Evolutionary conservation across 2,797 vertebrate genomes (phyloP).

Genomic region (Melanogrammus aeglefinus): DNA sequence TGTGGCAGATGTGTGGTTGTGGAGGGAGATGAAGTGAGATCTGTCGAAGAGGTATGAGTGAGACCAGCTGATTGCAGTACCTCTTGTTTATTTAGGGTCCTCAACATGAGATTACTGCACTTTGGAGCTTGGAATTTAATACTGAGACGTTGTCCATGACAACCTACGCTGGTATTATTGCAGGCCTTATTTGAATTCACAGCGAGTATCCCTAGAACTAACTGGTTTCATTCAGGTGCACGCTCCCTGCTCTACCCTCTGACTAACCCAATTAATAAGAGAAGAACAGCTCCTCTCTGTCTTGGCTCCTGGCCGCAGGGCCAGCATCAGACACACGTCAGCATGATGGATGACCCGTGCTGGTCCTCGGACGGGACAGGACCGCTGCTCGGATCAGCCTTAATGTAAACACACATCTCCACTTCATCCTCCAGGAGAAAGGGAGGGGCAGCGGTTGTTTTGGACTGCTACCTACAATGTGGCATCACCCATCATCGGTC

Average conservation of each 20-base stretch:
- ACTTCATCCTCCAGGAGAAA: too few relatives aligned
- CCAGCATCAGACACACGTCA: background rate
- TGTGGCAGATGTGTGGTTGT: too few relatives aligned
- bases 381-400: background rate
- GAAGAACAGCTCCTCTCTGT: background rate
- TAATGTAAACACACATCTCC: too few relatives aligned
- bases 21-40: too few relatives aligned
- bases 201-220: background rate
- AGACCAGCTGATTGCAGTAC: too few relatives aligned
- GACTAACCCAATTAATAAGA: background rate
- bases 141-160: background rate
- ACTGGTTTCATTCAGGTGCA: background rate
- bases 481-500: background rate
- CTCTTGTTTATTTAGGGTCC: background rate
- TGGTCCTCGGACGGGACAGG: conserved; percentile 12
- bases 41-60: too few relatives aligned
- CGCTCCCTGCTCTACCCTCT: background rate
- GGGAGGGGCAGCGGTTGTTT: background rate
- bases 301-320: background rate
- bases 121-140: background rate
- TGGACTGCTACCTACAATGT: background rate
- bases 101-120: background rate
- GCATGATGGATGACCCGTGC: conserved; percentile 17
- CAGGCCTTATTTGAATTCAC: background rate
- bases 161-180: background rate